These are phyloP conservation scores for Lathronympha strigana DNA, from an alignment of 2,888 invertebrate genomes.

Conservation along the genomic window DNA sequence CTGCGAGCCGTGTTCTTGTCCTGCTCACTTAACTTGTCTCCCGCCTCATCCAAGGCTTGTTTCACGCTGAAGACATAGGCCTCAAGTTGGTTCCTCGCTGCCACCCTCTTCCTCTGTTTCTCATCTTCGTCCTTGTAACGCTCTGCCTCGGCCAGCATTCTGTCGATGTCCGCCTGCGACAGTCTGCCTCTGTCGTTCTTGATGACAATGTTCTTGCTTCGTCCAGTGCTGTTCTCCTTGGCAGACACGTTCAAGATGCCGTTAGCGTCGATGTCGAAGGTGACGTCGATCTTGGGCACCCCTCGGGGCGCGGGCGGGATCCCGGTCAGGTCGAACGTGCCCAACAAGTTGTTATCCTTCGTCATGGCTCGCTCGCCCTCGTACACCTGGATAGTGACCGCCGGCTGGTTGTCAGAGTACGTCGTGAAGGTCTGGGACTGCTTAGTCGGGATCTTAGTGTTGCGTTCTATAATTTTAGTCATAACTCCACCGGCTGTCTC, in stretches of 20 bases:
- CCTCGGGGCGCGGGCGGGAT: constrained; percentile 85
- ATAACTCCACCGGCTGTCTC: constrained; percentile 90
- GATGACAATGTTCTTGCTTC: constrained; percentile 88
- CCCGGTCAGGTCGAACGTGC: constrained; percentile 83
- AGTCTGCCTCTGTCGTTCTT: constrained; percentile 90
- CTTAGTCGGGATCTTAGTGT: constrained; percentile 86
- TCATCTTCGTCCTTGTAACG: constrained; percentile 86
- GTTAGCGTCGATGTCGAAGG: constrained; percentile 88
- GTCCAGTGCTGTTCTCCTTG: constrained; percentile 83
- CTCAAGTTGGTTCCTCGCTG: constrained; percentile 85
- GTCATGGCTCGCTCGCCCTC: constrained; percentile 90
- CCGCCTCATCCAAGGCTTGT: constrained; percentile 83
- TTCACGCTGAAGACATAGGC: constrained; percentile 86
- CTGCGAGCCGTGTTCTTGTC: constrained; percentile 78
- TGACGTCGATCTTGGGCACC: constrained; percentile 85
- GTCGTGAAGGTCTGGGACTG: constrained; percentile 88
- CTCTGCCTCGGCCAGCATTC: constrained; percentile 88
- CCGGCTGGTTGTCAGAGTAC: constrained; percentile 89
- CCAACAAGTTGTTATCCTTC: constrained; percentile 86
- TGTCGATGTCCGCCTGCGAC: constrained; percentile 89
- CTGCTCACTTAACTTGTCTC: constrained; percentile 77
- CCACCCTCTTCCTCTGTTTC: constrained; percentile 83
- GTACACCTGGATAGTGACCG: constrained; percentile 86
- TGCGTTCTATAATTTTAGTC: constrained; percentile 87
- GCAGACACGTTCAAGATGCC: constrained; percentile 91